A percentile compares a stretch with the other conserved stretches of the same genome.
These are phyloP conservation scores for Cryptomyrus ogoouensis DNA, from an alignment of 2,113 vertebrate species.

Conservation along the genomic window DNA sequence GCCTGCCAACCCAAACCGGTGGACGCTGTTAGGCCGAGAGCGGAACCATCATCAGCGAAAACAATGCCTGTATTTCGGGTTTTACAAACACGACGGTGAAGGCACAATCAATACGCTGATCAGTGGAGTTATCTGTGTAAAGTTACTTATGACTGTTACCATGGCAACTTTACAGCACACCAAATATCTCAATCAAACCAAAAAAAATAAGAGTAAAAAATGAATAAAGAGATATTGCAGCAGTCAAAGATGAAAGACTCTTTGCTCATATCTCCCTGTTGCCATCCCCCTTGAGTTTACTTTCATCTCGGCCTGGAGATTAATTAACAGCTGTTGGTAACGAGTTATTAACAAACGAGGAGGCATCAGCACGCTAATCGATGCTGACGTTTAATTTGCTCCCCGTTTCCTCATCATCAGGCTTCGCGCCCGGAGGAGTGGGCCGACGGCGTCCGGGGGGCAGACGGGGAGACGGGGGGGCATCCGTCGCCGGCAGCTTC, in stretches of 20 bases:
- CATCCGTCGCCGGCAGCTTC: slow-evolving; percentile 55
- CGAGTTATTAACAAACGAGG: slow-evolving; percentile 69
- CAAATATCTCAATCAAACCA: not conserved
- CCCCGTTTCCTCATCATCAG: slow-evolving; percentile 63
- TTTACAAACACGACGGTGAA: slow-evolving; percentile 33
- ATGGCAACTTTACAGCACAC: not conserved
- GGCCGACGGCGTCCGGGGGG: slow-evolving; percentile 50
- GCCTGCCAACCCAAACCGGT: slow-evolving; percentile 65
- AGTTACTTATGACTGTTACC: not conserved
- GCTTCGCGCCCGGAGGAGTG: slow-evolving; percentile 55
- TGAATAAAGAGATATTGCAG: slow-evolving; percentile 49
- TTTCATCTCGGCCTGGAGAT: slow-evolving; percentile 51
- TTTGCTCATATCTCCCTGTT: slow-evolving; percentile 28
- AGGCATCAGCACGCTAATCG: slow-evolving; percentile 67
- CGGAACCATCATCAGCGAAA: slow-evolving; percentile 56
- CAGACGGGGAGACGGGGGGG: slow-evolving; percentile 41
- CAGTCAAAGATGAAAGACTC: slow-evolving; percentile 57
- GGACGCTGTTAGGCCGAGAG: slow-evolving; percentile 63
- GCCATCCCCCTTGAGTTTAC: slow-evolving; percentile 30
- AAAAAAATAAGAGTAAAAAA: not conserved
- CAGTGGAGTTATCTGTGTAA: not conserved
- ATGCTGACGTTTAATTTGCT: slow-evolving; percentile 71
- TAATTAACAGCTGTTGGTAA: slow-evolving; percentile 73
- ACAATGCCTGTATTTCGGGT: slow-evolving; percentile 46
- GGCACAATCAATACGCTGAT: not conserved